These are phyloP conservation scores for Cyanoramphus novaezelandiae DNA, from an alignment of 2,113 vertebrate genomes.

Conservation along the genomic window DNA sequence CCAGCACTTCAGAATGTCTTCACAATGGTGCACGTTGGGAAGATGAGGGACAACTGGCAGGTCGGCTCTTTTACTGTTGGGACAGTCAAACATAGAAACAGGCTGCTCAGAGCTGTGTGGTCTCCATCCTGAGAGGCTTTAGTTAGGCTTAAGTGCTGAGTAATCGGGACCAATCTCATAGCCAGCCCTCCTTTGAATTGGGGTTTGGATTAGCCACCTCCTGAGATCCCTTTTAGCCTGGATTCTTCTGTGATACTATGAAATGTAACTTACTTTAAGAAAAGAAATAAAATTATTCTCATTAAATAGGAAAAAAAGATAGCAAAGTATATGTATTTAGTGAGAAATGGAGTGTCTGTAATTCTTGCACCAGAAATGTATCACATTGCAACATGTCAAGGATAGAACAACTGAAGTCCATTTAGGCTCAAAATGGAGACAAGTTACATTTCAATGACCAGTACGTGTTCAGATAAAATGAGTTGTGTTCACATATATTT, in stretches of 20 bases:
- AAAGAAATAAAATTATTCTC: not conserved
- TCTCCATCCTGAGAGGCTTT: not conserved
- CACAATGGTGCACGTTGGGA: not conserved
- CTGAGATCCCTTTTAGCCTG: not conserved
- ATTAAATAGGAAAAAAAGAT: not conserved
- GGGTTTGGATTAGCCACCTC: not conserved
- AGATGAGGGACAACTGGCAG: not conserved
- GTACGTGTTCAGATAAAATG: not conserved
- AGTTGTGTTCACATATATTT: not conserved
- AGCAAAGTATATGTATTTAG: not conserved
- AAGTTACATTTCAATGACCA: not conserved
- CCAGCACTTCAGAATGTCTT: rapidly evolving
- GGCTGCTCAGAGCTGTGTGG: not conserved
- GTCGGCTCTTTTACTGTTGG: not conserved
- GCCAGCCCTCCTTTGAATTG: not conserved
- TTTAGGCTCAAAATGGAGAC: not conserved
- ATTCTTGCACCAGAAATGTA: not conserved
- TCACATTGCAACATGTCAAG: not conserved
- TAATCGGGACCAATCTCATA: not conserved
- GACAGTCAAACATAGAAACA: not conserved
- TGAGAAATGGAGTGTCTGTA: not conserved
- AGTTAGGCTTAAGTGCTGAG: not conserved
- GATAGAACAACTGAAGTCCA: not conserved
- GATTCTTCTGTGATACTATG: not conserved
- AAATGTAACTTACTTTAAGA: not conserved